Base-by-base conservation (phyloP, 2,113 vertebrate genomes). In the Girardinichthys multiradiatus region DNA sequence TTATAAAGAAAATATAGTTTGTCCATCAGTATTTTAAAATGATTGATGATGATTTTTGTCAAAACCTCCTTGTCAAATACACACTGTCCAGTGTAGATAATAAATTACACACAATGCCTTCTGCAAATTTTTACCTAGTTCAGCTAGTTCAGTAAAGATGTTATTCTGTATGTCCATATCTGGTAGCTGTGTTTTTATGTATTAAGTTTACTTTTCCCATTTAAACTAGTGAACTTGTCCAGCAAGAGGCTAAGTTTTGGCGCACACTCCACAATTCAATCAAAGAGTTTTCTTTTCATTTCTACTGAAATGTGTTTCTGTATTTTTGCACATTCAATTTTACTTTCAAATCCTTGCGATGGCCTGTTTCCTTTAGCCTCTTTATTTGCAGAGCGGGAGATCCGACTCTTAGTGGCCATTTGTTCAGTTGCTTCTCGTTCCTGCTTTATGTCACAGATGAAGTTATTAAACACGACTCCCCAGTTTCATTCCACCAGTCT, bases 131-230 rank as follows among this genome's bases (percentile, higher is more conserved):
- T 57, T 12, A 57, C 27, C 57, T 57, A 27, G 57, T 26, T 57
- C 57, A 57, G 12, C 26, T n/a, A 57, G 57, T 3, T 57, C 57
- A 57, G n/a, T 57, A 27, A 57, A n/a, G 24, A 57, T 57, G 57
- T 57, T 57, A 57, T n/a, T 57, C 27, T n/a, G 9, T 57, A 27
- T 57, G 2, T 26, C 57, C n/a, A 57, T 57, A 57, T 57, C n/a
- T 57, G 57, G 57, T 27, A 57, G 57, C 57, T 57, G 57, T 27
- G 57, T 57, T 57, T n/a, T 57, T 13, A 57, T 57, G 57, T 57
- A 57, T 9, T 27, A 11, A 57, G 26, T 12, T 8, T 3, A 12
- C n/a, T 27, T 57, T 10, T 27, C 12, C 3, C 13, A 27, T 57
- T 57, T 57, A 57, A 57, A 57, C 57, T 27, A 11, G 57, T 27